These are phyloP conservation scores for Anoplolepis gracilipes DNA, from an alignment of 1,140 invertebrate genomes.

Conservation along the genomic window DNA sequence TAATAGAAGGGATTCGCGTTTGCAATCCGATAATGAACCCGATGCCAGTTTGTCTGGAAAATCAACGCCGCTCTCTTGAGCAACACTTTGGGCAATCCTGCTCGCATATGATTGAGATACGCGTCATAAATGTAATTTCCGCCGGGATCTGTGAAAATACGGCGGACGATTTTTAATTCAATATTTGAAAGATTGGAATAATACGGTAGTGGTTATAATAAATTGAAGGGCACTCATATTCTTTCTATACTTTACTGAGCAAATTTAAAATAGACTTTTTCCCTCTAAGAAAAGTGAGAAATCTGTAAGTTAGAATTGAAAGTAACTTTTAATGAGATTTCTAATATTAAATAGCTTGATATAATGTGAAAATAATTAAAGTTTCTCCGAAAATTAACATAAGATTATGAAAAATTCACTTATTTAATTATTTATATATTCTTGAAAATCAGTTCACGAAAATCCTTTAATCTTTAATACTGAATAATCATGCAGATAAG, in stretches of 20 bases:
- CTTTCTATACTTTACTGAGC: not conserved
- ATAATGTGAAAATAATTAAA: slow-evolving; percentile 15
- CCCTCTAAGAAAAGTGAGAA: not conserved
- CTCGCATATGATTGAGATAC: slow-evolving; percentile 11
- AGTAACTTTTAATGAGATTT: not conserved
- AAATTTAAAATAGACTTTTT: not conserved
- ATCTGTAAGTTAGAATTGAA: not conserved
- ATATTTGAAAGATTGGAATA: slow-evolving; percentile 21
- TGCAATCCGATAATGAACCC: slow-evolving; percentile 29
- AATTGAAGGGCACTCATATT: not conserved
- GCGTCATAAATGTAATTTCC: slow-evolving; percentile 32
- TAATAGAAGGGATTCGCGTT: slow-evolving; percentile 4
- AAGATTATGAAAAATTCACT: not conserved
- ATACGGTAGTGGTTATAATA: not conserved
- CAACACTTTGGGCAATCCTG: not conserved
- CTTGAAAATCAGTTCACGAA: not conserved
- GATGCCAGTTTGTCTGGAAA: slow-evolving; percentile 37
- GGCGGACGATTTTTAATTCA: slow-evolving; percentile 2
- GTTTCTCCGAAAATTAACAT: not conserved
- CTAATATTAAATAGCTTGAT: not conserved
- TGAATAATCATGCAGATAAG: not conserved
- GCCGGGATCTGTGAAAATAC: not conserved
- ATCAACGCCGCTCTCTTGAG: slow-evolving; percentile 17
- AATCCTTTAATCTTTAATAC: not conserved
- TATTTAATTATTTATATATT: not conserved